Evolutionary conservation across 2,113 vertebrate genomes (phyloP).

Genomic region (Variabilichromis moorii): DNA sequence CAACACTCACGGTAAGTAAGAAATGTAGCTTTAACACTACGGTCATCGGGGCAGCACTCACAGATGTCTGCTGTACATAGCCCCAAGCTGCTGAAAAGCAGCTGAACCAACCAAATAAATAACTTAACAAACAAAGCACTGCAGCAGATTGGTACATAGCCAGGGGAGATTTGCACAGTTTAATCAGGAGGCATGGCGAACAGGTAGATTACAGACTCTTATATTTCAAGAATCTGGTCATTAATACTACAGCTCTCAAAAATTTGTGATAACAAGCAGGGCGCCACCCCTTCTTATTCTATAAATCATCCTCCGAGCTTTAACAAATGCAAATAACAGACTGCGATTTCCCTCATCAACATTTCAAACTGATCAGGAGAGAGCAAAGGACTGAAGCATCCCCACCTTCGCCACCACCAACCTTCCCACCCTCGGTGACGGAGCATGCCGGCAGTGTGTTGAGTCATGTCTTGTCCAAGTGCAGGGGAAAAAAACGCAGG

Average conservation of each 20-base stretch:
- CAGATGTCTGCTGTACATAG: background rate
- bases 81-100: background rate
- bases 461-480: constrained; percentile 30
- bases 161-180: constrained; percentile 9
- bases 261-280: background rate
- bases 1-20: background rate
- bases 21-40: background rate
- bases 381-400: background rate
- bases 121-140: constrained; percentile 12
- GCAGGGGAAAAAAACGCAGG: background rate
- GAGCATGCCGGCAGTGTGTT: constrained; percentile 13
- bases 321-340: constrained; percentile 13
- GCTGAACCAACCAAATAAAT: constrained; percentile 35
- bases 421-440: background rate
- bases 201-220: background rate
- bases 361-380: background rate
- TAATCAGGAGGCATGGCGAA: background rate
- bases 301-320: background rate
- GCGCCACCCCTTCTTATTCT: background rate
- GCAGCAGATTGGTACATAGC: constrained; percentile 3
- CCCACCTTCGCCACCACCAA: background rate
- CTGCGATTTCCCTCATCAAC: background rate
- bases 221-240: background rate
- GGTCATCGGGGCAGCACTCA: background rate
- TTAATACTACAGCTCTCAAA: background rate